Conservation (phyloP, 2,113 vertebrate genomes). For the Thalassoma bifasciatum region DNA sequence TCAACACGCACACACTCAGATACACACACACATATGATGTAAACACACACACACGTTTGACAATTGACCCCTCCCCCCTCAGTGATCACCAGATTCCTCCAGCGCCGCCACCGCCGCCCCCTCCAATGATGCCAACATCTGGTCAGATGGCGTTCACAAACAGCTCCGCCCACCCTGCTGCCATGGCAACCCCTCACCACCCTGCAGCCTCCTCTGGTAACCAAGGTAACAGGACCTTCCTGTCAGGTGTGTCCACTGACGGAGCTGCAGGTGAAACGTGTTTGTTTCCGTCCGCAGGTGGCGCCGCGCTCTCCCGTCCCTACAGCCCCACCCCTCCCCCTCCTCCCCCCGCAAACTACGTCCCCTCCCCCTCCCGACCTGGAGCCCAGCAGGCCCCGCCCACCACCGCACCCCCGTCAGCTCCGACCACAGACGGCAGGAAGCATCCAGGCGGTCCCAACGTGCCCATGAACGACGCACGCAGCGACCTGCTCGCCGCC, state of each 20-base stretch:
- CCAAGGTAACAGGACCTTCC: slow-evolving; percentile 22
- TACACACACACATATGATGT: slow-evolving; percentile 49
- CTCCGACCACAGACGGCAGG: slow-evolving; percentile 58
- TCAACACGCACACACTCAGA: slow-evolving; percentile 11
- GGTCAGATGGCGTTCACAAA: slow-evolving; percentile 84
- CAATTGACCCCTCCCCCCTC: slow-evolving; percentile 35
- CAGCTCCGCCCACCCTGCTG: slow-evolving; percentile 59
- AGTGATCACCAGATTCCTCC: slow-evolving; percentile 87
- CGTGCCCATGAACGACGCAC: slow-evolving; percentile 87
- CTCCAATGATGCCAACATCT: slow-evolving; percentile 84
- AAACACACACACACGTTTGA: slow-evolving; percentile 25
- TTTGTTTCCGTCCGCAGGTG: slow-evolving; percentile 31
- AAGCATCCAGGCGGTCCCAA: slow-evolving; percentile 73
- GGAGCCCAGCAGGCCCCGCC: slow-evolving; percentile 7
- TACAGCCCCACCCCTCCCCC: slow-evolving; percentile 83
- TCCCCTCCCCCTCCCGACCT: slow-evolving; percentile 79
- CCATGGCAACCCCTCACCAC: slow-evolving; percentile 47
- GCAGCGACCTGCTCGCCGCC: slow-evolving; percentile 88
- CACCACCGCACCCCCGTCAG: slow-evolving; percentile 61
- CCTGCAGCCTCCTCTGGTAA: slow-evolving; percentile 37
- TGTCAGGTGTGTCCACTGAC: not conserved
- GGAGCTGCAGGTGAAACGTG: fast-evolving
- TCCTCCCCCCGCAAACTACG: slow-evolving; percentile 70
- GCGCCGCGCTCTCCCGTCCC: slow-evolving; percentile 65
- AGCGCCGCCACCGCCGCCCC: slow-evolving; percentile 86